Evolutionary conservation across 1,140 invertebrate genomes (phyloP), one percentile per base, ranked within the genome.

Genomic region (Drosophila ercepeae): DNA sequence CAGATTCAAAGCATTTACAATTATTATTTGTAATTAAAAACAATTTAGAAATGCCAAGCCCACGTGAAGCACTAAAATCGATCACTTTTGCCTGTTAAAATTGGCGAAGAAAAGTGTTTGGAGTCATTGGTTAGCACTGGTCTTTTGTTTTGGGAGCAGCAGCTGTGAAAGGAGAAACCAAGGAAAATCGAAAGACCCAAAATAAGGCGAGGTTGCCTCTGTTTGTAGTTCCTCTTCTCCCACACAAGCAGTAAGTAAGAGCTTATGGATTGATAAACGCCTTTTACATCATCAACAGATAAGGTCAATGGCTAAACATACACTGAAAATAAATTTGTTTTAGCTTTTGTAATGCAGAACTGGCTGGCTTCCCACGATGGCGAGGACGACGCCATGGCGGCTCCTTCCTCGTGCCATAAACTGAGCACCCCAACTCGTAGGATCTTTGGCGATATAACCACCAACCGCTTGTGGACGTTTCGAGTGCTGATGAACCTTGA

Each of bases 401-500:
- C 64, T 2, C 64, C 64, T 9, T 52, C 64, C 0, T 34, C 29
- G 4, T 67, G 53, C 0, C 34, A 23, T 1, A 16, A 32, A 21
- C 14, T n/a, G 21, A 45, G 34, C 14, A 44, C 42, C 7, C 69
- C 7, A 8, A 42, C 9, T 8, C 39, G 57, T 6, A 50, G 60
- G 6, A 71, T 78, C 42, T 74, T 73, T 44, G 74, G 74, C 36
- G 83, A 77, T 32, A 78, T 81, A 14, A 78, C 59, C 32, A 74
- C 72, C n/a, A 83, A 84, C 91, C 54, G 92, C 77, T 57, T 88
- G n/a, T 93, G 93, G 93, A 91, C 92, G n/a, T 92, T 91, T 57
- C 72, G 64, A 4, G 89, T 92, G 1, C 49, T 86, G 14, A 78
- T 91, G 59, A 75, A 74, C 29, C 58, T 75, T 16, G 72, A 77